phyloP scores from a whole-genome alignment of 2,113 vertebrate genomes.

The Mungos mungo region DNA sequence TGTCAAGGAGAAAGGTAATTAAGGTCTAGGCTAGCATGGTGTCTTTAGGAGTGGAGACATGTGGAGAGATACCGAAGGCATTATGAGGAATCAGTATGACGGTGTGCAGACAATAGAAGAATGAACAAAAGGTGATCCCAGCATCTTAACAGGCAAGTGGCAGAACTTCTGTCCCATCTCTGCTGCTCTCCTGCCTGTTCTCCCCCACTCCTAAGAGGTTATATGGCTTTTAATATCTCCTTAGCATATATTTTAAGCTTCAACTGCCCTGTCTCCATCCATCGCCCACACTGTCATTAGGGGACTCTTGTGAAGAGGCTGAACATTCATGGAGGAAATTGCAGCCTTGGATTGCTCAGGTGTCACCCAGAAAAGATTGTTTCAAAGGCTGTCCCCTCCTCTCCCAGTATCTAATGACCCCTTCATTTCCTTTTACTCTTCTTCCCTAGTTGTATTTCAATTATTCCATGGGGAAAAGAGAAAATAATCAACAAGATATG shows the following conservation, averaged over 20 bases:
- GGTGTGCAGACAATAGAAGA: neutral
- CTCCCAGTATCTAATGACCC: constrained; percentile 11
- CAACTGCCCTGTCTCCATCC: constrained; percentile 64
- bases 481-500: neutral
- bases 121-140: neutral
- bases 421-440: neutral
- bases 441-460: neutral
- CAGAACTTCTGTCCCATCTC: neutral
- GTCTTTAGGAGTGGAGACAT: constrained; percentile 14
- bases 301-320: constrained; percentile 45
- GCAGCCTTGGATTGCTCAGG: constrained; percentile 54
- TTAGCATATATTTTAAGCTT: constrained; percentile 71
- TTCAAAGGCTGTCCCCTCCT: constrained; percentile 52
- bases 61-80: neutral
- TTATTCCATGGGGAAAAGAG: neutral
- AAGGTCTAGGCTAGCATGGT: neutral
- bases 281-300: constrained; percentile 68
- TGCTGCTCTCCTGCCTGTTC: neutral
- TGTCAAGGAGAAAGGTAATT: constrained; percentile 65
- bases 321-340: constrained; percentile 68
- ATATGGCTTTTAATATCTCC: constrained; percentile 57
- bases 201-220: neutral
- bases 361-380: constrained; percentile 57
- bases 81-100: neutral
- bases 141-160: neutral